Conservation (phyloP, 2,888 invertebrate genomes). For the Scaptomyza cyrtandrae region DNA sequence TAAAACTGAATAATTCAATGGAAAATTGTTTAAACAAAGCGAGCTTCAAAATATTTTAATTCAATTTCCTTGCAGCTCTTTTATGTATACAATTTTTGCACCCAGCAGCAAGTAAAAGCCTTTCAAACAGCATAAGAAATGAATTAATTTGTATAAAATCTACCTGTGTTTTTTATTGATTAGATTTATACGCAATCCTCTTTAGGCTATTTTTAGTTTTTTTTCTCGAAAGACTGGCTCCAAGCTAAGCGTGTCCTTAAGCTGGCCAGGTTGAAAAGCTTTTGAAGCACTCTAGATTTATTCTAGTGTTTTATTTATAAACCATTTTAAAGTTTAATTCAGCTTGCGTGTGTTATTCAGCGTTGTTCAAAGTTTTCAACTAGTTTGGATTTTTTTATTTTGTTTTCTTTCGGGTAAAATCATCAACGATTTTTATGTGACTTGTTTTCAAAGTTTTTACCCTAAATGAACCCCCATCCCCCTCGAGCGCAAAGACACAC, state of each 20-base stretch:
- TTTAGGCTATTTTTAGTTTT: not conserved
- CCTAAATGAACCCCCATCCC: slow-evolving; percentile 8
- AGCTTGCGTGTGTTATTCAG: slow-evolving; percentile 33
- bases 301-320: slow-evolving; percentile 6
- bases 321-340: slow-evolving; percentile 11
- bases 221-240: slow-evolving; percentile 1
- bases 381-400: slow-evolving; percentile 28
- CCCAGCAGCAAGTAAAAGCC: not conserved
- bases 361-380: slow-evolving; percentile 39
- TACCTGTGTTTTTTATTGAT: not conserved
- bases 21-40: not conserved
- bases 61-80: not conserved
- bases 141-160: not conserved
- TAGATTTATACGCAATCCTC: not conserved
- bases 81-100: no score
- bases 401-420: slow-evolving; percentile 30
- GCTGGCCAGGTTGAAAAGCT: slow-evolving; percentile 12
- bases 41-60: not conserved
- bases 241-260: slow-evolving; percentile 5
- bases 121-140: not conserved
- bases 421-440: slow-evolving; percentile 59
- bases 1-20: not conserved
- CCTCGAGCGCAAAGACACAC: not conserved
- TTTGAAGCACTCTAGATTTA: slow-evolving; percentile 19
- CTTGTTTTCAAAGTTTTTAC: slow-evolving; percentile 48